A percentile compares a stretch with the other conserved stretches of the same genome.
Conservation (phyloP, 2,888 invertebrate genomes). For the Lucinisca nassula region DNA sequence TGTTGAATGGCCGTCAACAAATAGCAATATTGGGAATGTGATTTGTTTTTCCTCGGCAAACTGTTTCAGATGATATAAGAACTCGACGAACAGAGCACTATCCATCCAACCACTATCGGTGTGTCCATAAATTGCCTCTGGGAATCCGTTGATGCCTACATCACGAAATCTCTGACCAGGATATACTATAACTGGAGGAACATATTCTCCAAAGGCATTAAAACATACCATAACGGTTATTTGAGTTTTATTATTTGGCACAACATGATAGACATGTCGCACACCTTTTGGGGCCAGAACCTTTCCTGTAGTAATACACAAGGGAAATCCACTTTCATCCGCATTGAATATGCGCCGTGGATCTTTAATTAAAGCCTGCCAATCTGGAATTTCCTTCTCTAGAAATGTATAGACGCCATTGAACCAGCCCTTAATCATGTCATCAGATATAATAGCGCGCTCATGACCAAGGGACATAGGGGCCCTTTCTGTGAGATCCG, state of each 20-base stretch:
- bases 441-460: constrained; percentile 20
- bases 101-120: constrained; percentile 60
- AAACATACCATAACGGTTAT: constrained; percentile 59
- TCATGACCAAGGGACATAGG: constrained; percentile 42
- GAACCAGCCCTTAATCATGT: constrained; percentile 51
- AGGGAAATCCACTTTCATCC: constrained; percentile 42
- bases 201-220: constrained; percentile 52
- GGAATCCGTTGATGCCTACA: constrained; percentile 25
- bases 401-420: not conserved
- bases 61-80: constrained; percentile 20
- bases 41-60: constrained; percentile 9
- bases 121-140: constrained; percentile 39
- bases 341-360: constrained; percentile 31
- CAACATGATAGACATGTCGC: constrained; percentile 29
- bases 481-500: not conserved
- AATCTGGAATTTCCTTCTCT: constrained; percentile 36
- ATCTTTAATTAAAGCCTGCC: not conserved
- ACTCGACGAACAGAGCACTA: constrained; percentile 39
- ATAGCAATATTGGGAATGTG: constrained; percentile 30
- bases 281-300: constrained; percentile 33
- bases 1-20: constrained; percentile 57
- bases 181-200: constrained; percentile 42
- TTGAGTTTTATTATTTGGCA: constrained; percentile 46
- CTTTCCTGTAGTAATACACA: constrained; percentile 9
- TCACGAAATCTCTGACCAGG: constrained; percentile 56